Evolutionary conservation across 2,113 vertebrate genomes (phyloP).

Genomic region (Crotophaga sulcirostris): DNA sequence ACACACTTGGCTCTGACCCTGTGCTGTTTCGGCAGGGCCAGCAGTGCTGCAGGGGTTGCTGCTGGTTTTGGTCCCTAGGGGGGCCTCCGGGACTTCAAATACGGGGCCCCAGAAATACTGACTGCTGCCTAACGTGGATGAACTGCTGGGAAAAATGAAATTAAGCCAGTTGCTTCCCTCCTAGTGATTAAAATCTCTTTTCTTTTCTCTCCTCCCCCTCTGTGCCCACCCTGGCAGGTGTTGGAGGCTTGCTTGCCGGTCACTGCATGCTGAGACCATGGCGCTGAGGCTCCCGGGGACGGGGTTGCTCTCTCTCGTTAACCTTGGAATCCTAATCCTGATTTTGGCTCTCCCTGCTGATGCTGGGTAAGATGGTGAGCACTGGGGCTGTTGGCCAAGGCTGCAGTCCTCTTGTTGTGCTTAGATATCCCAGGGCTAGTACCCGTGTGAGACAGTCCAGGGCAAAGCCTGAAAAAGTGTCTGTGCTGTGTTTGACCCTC

Average conservation of each 20-base stretch:
- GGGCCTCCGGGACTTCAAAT: neutral
- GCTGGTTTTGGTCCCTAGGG: neutral
- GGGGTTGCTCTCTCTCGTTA: neutral
- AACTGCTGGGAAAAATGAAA: neutral
- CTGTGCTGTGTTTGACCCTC: neutral
- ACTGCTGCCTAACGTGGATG: neutral
- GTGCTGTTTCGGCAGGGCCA: neutral
- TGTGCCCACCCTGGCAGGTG: constrained; percentile 37
- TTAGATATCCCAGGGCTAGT: neutral
- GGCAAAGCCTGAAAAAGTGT: neutral
- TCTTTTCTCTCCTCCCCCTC: neutral
- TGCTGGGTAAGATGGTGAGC: constrained; percentile 72
- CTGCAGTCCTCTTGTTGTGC: neutral
- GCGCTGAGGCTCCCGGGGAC: neutral
- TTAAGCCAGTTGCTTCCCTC: neutral
- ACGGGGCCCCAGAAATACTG: neutral
- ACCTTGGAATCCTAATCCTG: constrained; percentile 65
- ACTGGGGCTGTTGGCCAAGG: constrained; percentile 38
- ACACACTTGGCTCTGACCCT: neutral
- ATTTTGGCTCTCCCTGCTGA: constrained; percentile 48
- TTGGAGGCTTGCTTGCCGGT: neutral
- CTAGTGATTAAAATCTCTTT: neutral
- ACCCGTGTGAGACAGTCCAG: neutral
- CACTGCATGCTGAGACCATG: constrained; percentile 54
- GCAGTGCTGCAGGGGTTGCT: neutral